Evolutionary conservation across 2,888 invertebrate genomes (phyloP).

Genomic region (Nebria salina): DNA sequence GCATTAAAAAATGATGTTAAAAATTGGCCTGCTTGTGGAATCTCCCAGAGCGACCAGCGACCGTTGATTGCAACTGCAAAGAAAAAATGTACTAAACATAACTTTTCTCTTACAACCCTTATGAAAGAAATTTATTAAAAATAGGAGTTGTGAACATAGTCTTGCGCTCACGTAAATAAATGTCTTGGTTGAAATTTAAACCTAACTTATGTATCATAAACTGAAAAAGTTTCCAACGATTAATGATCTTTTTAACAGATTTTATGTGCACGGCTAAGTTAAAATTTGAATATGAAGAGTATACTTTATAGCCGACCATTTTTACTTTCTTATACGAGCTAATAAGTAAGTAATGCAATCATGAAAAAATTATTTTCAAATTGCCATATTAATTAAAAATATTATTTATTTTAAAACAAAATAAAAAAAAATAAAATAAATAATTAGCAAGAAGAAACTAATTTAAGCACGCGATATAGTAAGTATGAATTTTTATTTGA

Average conservation of each 20-base stretch:
- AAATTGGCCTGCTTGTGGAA: too few relatives aligned
- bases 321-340: too few relatives aligned
- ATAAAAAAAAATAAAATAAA: too few relatives aligned
- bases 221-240: not conserved
- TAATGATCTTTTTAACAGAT: not conserved
- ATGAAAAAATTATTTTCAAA: too few relatives aligned
- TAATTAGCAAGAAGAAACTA: too few relatives aligned
- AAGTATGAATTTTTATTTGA: not conserved
- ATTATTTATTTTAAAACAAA: too few relatives aligned
- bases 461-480: not conserved
- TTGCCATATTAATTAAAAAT: too few relatives aligned
- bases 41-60: not conserved
- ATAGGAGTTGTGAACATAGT: not conserved
- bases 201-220: not conserved
- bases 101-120: conserved; percentile 13
- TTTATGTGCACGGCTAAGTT: not conserved
- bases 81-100: not conserved
- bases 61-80: not conserved
- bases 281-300: not conserved
- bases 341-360: too few relatives aligned
- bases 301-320: too few relatives aligned
- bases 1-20: too few relatives aligned
- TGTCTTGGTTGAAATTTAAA: not conserved
- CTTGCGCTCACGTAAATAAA: not conserved
- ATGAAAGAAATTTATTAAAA: conserved; percentile 14